phyloP scores from a whole-genome alignment of 2,888 invertebrate genomes.

The Craniophora ligustri region DNA sequence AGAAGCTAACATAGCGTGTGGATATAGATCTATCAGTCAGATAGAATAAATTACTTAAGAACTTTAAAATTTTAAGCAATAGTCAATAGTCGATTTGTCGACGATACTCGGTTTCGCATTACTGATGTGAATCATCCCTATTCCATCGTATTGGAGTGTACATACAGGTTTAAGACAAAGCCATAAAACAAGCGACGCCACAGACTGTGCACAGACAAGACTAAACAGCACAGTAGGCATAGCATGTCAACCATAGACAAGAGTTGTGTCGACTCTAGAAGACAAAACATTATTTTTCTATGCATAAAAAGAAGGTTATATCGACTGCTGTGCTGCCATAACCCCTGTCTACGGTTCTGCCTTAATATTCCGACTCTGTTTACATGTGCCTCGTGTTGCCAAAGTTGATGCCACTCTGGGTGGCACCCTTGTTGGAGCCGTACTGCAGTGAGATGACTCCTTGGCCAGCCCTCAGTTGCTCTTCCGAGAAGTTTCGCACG shows the following conservation, averaged over 20 bases:
- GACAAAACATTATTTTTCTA: too few species aligned
- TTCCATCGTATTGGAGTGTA: constrained; percentile 34
- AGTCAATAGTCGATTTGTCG: constrained; percentile 24
- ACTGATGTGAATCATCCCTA: constrained; percentile 47
- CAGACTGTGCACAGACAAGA: background rate
- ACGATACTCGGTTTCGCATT: constrained; percentile 20
- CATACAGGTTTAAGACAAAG: constrained; percentile 32
- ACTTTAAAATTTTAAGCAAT: constrained; percentile 19
- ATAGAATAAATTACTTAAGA: background rate
- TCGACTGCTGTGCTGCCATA: too few species aligned
- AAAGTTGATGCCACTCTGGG: constrained; percentile 98
- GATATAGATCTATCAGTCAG: constrained; percentile 7
- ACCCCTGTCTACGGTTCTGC: too few species aligned
- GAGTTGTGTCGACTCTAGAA: too few species aligned
- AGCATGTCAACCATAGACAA: too few species aligned
- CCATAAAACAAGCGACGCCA: constrained; percentile 5
- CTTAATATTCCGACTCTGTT: constrained; percentile 34
- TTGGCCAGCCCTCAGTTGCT: constrained; percentile 97
- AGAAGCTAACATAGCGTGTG: constrained; percentile 3
- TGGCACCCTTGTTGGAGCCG: constrained; percentile 99
- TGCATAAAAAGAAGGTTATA: too few species aligned
- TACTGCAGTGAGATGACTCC: constrained; percentile 98
- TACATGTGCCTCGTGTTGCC: constrained; percentile 99
- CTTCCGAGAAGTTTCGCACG: constrained; percentile 97
- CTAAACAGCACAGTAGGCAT: background rate